Evolutionary conservation across 2,888 invertebrate species (phyloP), one percentile per base, ranked within the genome.

Genomic region (Doris montereyensis): DNA sequence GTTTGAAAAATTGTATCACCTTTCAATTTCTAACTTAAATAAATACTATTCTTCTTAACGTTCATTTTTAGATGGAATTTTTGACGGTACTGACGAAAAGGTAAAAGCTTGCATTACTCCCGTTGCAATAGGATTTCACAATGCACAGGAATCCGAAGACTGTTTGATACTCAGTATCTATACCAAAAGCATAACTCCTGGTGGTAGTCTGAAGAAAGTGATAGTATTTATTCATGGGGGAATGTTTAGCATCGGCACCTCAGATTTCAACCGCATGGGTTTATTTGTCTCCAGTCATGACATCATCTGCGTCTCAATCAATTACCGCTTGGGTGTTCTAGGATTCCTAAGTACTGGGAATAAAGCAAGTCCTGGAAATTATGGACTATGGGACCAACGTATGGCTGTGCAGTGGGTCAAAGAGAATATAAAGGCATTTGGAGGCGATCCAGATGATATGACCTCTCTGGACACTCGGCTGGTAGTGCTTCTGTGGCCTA

Each of bases 211-310:
- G n/a, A 72, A 72, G 86, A 96, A 97, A 76, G 95, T 97, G 87
- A 92, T 97, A 83, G 95, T 97, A 70, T 97, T 97, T 97, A 96
- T 97, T 87, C 97, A 97, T 91, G 97, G 97, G 0, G 97, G 97
- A 8, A 96, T 97, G 26, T 97, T 96, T 91, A 96, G 96, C 95
- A 95, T 95, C 87, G 97, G 97, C 57, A 96, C 97, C 30, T 95
- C 96, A 72, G 96, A 10, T 97, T 28, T 93, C 0, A 86, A 85
- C 65, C 81, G 85, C 62, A 85, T 83, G 30, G 95, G 96, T 88
- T 86, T 86, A 86, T 94, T 98, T 93, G 95, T 97, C 30, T 95
- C 96, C 34, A 95, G 95, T 79, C 95, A 96, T 91, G 96, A 97
- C 92, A 96, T 96, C 77, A 96, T 98, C 88, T 96, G 98, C 26